Conservation (phyloP, 1,140 invertebrate genomes). For the Drosophila gunungcola region DNA sequence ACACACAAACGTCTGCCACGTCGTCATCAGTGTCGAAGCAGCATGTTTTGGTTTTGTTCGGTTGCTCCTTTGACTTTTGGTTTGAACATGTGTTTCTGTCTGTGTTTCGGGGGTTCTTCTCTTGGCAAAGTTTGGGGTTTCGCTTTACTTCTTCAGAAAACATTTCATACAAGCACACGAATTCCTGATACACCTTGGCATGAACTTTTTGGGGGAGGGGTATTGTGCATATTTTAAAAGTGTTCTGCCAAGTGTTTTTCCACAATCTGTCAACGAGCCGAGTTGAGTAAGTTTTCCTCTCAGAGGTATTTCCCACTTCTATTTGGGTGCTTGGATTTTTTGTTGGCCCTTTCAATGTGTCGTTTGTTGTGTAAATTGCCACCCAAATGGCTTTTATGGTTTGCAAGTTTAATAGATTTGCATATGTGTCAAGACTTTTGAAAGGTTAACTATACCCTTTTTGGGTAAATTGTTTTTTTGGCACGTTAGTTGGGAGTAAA, state of each 20-base stretch:
- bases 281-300: conserved; percentile 62
- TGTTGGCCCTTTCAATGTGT: conserved; percentile 15
- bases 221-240: conserved; percentile 59
- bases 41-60: conserved; percentile 36
- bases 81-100: conserved; percentile 53
- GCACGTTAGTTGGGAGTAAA: conserved; percentile 6
- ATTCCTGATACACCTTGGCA: conserved; percentile 55
- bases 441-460: conserved; percentile 18
- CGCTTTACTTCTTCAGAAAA: conserved; percentile 25
- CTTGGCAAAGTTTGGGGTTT: conserved; percentile 28
- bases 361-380: conserved; percentile 45
- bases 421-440: conserved; percentile 24
- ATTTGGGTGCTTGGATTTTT: conserved; percentile 39
- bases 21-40: conserved; percentile 56
- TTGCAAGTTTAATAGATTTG: conserved; percentile 50
- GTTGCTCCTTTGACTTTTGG: conserved; percentile 59
- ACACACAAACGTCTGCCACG: conserved; percentile 74
- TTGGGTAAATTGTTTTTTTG: conserved; percentile 10
- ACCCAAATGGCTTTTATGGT: conserved; percentile 43
- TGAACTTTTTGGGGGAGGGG: conserved; percentile 21
- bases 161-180: conserved; percentile 43
- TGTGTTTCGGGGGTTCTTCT: conserved; percentile 58
- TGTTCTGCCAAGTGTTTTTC: conserved; percentile 50
- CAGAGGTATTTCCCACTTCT: conserved; percentile 45
- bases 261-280: conserved; percentile 63